These are phyloP conservation scores for Harpagoxenus sublaevis DNA, from an alignment of 2,888 invertebrate genomes.

Conservation along the genomic window DNA sequence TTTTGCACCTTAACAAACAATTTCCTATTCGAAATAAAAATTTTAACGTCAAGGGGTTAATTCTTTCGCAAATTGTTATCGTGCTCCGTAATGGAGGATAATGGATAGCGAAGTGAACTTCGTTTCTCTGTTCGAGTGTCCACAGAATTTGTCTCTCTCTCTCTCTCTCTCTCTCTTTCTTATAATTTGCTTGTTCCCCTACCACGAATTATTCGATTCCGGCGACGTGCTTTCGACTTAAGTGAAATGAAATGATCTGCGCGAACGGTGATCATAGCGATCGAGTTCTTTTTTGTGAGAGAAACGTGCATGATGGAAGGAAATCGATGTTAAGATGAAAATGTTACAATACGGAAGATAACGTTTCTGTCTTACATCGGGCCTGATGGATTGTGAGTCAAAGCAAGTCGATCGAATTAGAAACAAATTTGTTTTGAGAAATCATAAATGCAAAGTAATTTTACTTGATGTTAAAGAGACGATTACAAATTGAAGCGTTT, in stretches of 20 bases:
- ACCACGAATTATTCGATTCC: constrained; percentile 17
- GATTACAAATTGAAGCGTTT: constrained; percentile 46
- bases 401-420: constrained; percentile 9
- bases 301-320: constrained; percentile 10
- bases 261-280: constrained; percentile 6
- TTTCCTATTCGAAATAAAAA: constrained; percentile 23
- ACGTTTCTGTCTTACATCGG: not conserved
- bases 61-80: constrained; percentile 18
- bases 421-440: not conserved
- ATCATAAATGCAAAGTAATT: constrained; percentile 23
- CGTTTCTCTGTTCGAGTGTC: constrained; percentile 11
- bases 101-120: constrained; percentile 28
- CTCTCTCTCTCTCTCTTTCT: not conserved
- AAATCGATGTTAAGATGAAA: constrained; percentile 35
- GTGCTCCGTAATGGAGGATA: constrained; percentile 19
- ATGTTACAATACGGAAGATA: not conserved
- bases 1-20: not conserved
- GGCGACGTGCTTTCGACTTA: constrained; percentile 46
- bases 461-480: not conserved
- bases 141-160: constrained; percentile 17
- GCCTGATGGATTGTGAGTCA: not conserved
- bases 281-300: not conserved
- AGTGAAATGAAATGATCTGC: constrained; percentile 39
- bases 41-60: constrained; percentile 4
- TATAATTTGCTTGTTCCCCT: constrained; percentile 51